Evolutionary conservation across 2,797 vertebrate species (phyloP).

Genomic region (Mionectes olivaceus): DNA sequence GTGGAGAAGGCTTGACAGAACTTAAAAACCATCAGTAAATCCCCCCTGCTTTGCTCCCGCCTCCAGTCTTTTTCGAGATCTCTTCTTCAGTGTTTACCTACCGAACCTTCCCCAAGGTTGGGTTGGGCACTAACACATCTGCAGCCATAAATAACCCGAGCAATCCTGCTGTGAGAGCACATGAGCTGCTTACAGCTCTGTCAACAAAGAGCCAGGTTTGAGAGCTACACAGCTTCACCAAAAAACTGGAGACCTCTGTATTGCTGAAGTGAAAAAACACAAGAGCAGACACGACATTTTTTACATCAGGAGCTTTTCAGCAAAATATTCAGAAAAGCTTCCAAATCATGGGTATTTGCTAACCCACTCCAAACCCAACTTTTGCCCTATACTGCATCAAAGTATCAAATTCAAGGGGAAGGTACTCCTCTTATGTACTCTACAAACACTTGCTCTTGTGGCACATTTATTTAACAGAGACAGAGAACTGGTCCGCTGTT

Average conservation of each 20-base stretch:
- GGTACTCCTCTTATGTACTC: background rate
- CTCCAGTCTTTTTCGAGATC: background rate
- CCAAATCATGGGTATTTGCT: background rate
- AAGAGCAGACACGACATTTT: background rate
- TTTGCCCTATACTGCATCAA: background rate
- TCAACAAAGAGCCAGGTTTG: background rate
- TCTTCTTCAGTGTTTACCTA: background rate
- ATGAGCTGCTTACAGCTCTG: background rate
- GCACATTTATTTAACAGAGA: background rate
- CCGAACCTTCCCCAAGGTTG: fast-evolving
- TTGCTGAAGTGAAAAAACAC: background rate
- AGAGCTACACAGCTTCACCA: fast-evolving
- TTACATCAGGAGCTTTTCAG: background rate
- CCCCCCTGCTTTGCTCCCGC: fast-evolving
- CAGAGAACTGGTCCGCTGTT: background rate
- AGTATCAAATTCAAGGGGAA: background rate
- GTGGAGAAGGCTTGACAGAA: background rate
- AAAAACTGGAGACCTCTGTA: background rate
- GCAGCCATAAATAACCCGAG: background rate
- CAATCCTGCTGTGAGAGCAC: background rate
- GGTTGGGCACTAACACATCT: background rate
- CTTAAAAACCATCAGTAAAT: background rate
- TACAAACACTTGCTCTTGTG: background rate
- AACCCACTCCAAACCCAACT: background rate
- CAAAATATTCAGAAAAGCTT: background rate